Evolutionary conservation across 2,888 invertebrate genomes (phyloP), one percentile per base, ranked within the genome.

Genomic region (Diogma glabrata): DNA sequence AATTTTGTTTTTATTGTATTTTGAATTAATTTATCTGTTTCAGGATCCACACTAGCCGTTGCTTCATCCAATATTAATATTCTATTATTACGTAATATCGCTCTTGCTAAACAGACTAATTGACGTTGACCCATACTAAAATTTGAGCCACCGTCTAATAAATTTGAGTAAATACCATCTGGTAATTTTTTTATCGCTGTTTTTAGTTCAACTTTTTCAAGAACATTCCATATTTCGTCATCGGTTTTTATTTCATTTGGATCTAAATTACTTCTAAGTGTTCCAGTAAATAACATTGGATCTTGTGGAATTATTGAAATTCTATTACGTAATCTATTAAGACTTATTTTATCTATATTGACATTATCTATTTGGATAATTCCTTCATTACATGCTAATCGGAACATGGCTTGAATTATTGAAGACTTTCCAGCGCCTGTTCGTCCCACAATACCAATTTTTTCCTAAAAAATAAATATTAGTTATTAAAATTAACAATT

Each of bases 221-320:
- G 67, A 1, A 82, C 84, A 53, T 73, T 68, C 87, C 87, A 87
- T 22, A 88, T 71, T 19, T 74, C 72, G 1, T 73, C 75, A 57
- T 87, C 87, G 0, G 76, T 72, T 57, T 77, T 78, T 62, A 81
- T 77, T 53, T 77, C 73, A 60, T 86, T 86, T 0, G 87, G 87
- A 71, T 87, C 87, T 63, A 89, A 71, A 66, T 88, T 89, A 63
- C 81, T 77, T 9, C 88, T 72, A 46, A 89, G 65, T 40, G 81
- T 78, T 5, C 83, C 83, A 2, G 82, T 82, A 65, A 89, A 88
- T 38, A 89, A 67, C 26, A 87, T 79, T 1, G 88, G 87, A 59
- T 87, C 87, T 73, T 90, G 90, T 0, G 91, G 90, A 60, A 91
- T 90, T 56, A 91, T 89, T 0, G 89, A 82, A 50, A 91, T 82